Percentiles rank a stretch among this genome's conserved stretches.
These are phyloP conservation scores for Trogon surrucura DNA, from an alignment of 2,113 vertebrate species.

Conservation along the genomic window DNA sequence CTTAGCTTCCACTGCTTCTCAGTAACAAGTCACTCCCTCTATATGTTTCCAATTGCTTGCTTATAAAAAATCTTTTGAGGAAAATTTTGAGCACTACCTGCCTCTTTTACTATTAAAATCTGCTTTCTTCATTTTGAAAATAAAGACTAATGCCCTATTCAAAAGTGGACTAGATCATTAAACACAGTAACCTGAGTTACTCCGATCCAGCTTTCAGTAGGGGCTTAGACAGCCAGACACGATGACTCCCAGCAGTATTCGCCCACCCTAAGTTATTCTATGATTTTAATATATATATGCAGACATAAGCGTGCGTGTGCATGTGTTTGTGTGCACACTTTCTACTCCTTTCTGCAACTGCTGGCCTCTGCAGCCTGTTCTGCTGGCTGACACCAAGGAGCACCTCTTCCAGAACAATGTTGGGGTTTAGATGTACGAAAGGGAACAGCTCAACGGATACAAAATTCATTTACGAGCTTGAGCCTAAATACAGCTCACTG, in stretches of 20 bases:
- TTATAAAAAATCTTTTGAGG: neutral
- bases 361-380: neutral
- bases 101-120: neutral
- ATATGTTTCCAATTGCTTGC: neutral
- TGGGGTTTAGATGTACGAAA: neutral
- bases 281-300: neutral
- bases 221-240: neutral
- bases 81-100: neutral
- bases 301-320: rapidly evolving
- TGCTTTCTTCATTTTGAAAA: neutral
- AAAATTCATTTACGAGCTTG: neutral
- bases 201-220: neutral
- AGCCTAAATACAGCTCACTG: neutral
- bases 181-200: neutral
- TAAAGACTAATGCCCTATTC: neutral
- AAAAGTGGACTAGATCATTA: neutral
- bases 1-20: neutral
- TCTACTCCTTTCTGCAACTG: neutral
- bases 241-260: neutral
- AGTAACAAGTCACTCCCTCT: neutral
- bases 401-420: rapidly evolving
- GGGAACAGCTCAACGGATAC: neutral
- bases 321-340: neutral
- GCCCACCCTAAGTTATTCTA: neutral
- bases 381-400: neutral